Evolutionary conservation across 2,888 invertebrate genomes (phyloP).

Genomic region (Lampropteryx suffumata): DNA sequence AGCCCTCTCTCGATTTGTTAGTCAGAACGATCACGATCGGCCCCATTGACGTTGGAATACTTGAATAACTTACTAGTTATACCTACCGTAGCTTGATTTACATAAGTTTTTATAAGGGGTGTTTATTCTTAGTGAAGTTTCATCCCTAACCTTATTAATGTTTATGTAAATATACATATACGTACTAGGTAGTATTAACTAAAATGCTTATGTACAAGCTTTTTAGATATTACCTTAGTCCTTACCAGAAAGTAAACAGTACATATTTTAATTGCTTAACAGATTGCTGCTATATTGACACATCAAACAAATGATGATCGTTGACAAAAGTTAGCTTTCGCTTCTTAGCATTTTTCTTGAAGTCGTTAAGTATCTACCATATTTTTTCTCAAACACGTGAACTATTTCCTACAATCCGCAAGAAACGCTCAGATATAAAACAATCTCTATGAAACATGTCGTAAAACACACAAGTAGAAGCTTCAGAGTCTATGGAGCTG

Average conservation of each 20-base stretch:
- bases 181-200: too few species aligned
- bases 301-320: too few species aligned
- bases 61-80: conserved; percentile 47
- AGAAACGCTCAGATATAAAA: conserved; percentile 37
- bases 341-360: conserved; percentile 15
- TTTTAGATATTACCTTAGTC: too few species aligned
- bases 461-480: conserved; percentile 54
- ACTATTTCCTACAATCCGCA: conserved; percentile 17
- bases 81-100: conserved; percentile 38
- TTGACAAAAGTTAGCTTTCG: too few species aligned
- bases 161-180: too few species aligned
- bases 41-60: conserved; percentile 51
- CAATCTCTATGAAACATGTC: conserved; percentile 62
- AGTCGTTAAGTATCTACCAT: conserved; percentile 24
- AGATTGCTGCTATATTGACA: too few species aligned
- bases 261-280: too few species aligned
- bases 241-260: too few species aligned
- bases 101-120: conserved; percentile 33
- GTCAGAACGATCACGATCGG: conserved; percentile 48
- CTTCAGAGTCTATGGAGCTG: conserved; percentile 44
- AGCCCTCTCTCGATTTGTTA: conserved; percentile 55
- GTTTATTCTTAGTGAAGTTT: conserved; percentile 7
- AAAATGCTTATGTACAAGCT: too few species aligned
- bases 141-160: conserved; percentile 11
- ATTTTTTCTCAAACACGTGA: too few species aligned